A percentile compares a stretch with the other conserved stretches of the same genome.
phyloP scores from a whole-genome alignment of 2,797 vertebrate species.

The Toxotes lorentzi region DNA sequence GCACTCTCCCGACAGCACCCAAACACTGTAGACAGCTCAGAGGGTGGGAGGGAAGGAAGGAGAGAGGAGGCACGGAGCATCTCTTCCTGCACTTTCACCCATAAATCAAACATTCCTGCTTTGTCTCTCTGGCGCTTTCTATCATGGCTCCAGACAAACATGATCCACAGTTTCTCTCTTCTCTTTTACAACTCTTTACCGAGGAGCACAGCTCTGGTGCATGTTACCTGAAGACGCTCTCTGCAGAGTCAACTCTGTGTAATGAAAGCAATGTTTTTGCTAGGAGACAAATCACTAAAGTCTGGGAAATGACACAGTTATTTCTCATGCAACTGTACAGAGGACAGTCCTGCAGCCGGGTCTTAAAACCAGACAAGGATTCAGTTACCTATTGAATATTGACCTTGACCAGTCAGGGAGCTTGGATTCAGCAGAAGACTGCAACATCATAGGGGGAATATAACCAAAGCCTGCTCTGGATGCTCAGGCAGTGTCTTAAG shows the following conservation, averaged over 20 bases:
- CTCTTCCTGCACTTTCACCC: constrained; percentile 62
- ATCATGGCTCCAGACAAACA: constrained; percentile 22
- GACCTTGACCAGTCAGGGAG: constrained; percentile 40
- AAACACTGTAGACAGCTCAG: constrained; percentile 66
- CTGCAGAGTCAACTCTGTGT: constrained; percentile 10
- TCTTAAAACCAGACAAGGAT: constrained; percentile 61
- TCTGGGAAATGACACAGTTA: constrained; percentile 21
- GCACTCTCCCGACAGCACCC: constrained; percentile 62
- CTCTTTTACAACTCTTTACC: constrained; percentile 29
- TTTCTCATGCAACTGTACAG: constrained; percentile 37
- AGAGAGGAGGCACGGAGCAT: constrained; percentile 44
- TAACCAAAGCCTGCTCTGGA: constrained; percentile 45
- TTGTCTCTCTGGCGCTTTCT: constrained; percentile 24
- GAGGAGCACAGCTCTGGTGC: constrained; percentile 32
- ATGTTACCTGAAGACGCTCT: constrained; percentile 39
- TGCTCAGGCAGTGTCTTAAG: constrained; percentile 43
- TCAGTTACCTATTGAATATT: constrained; percentile 56
- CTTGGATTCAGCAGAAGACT: constrained; percentile 30
- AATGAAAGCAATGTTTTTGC: constrained; percentile 29
- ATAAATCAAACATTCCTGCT: constrained; percentile 68
- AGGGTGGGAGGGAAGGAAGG: constrained; percentile 44
- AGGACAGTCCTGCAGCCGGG: constrained; percentile 35
- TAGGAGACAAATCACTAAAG: constrained; percentile 30
- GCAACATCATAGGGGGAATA: constrained; percentile 47
- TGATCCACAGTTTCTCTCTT: constrained; percentile 35